Base-by-base conservation (phyloP, 2,888 invertebrate species). In the Diadegma fenestrale region DNA sequence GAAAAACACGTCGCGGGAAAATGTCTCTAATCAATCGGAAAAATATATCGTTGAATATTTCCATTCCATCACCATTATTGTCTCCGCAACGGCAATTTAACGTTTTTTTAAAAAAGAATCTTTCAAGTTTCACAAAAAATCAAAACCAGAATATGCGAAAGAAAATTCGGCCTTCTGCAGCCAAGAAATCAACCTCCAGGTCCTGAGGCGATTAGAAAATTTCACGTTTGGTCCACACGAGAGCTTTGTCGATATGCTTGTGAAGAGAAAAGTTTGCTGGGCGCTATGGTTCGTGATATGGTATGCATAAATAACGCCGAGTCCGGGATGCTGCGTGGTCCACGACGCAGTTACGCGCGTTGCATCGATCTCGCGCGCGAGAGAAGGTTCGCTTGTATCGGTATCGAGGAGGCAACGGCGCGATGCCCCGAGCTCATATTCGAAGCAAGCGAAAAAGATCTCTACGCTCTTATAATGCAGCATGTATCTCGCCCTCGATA, bases 321-420 rank as follows among this genome's bases (percentile, higher is more conserved):
- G 76, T 22, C 19, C 22, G 22, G 7, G 30, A n/a, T 19, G 45
- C 19, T n/a, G 43, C 6, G 77, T 75, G 73, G 45, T 58, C 75
- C 41, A 69, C 33, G 73, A 61, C 77, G 82, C 66, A 26, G 81
- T 37, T 51, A 71, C 79, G 71, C 79, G 71, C 71, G 78, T 37
- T 33, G 43, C 79, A 76, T 85, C 85, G 81, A 84, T 82, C 85
- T 75, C 66, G 79, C 85, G 82, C 37, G 37, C 26, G 43, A 64
- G 64, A 76, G 37, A 77, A 69, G 71, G 82, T 30, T 72, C 71
- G 64, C 64, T 54, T n/a, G n/a, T n/a, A n/a, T n/a, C n/a, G 12
- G 22, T 51, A 51, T 66, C 64, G 63, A 75, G 48, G 33, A 63
- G 63, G 12, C 43, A 17, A 51, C 19, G n/a, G n/a, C n/a, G n/a